Conservation (phyloP, 2,113 vertebrate species). For the Eclectus roratus region DNA sequence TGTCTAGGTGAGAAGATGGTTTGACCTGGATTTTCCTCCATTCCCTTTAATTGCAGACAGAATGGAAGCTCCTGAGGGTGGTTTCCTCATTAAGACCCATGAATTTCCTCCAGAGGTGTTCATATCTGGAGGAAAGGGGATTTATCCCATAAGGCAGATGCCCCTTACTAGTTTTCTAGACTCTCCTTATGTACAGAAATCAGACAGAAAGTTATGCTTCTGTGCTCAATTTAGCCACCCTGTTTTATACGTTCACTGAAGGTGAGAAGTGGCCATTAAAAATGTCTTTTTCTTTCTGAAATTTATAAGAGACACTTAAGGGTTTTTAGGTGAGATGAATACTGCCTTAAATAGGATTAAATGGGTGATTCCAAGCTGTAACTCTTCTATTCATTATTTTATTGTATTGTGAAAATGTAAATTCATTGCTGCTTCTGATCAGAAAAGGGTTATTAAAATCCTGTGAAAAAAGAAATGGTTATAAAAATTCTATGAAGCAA, state of each 20-base stretch:
- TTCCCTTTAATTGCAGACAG: background rate
- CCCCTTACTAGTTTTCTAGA: background rate
- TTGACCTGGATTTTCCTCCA: background rate
- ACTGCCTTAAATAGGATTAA: background rate
- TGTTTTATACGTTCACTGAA: background rate
- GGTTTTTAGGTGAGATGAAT: background rate
- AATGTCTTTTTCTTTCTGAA: background rate
- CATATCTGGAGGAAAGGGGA: background rate
- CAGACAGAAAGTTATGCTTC: background rate
- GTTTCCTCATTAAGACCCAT: background rate
- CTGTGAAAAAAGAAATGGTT: background rate
- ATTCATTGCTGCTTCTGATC: background rate
- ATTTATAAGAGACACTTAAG: background rate
- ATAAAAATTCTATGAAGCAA: background rate
- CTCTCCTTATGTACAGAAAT: background rate
- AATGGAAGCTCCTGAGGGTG: background rate
- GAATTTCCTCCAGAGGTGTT: background rate
- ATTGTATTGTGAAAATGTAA: background rate
- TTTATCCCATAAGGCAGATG: background rate
- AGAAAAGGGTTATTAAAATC: background rate
- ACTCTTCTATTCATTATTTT: background rate
- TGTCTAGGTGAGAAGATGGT: background rate
- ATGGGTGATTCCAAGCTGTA: background rate
- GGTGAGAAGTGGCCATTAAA: background rate
- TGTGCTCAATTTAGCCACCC: background rate